Conservation (phyloP, 2,113 vertebrate species). For the Lepus americanus region DNA sequence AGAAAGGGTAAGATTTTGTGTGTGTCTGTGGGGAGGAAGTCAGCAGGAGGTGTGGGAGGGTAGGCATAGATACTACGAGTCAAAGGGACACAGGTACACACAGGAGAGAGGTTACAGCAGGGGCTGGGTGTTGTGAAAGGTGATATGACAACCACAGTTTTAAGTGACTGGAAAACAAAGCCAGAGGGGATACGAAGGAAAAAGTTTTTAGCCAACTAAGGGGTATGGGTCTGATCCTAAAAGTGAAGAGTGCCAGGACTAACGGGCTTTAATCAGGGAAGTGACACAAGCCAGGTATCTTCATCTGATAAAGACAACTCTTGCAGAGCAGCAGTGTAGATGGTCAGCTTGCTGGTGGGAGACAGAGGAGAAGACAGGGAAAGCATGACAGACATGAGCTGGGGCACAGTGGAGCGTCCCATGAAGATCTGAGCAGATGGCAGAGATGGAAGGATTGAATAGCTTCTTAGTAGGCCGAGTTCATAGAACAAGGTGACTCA, state of each 20-base stretch:
- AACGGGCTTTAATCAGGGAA: not conserved
- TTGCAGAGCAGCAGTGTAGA: not conserved
- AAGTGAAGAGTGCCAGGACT: not conserved
- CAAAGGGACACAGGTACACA: not conserved
- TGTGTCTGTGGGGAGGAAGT: not conserved
- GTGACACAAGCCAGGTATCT: not conserved
- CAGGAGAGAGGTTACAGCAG: not conserved
- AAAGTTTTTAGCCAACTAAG: not conserved
- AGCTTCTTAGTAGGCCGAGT: not conserved
- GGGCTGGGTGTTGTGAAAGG: not conserved
- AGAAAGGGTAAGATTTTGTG: not conserved
- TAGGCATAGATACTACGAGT: not conserved
- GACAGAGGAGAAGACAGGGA: not conserved
- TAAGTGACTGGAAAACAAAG: not conserved
- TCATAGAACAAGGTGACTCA: not conserved
- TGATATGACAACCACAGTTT: too few relatives aligned
- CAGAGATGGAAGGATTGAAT: not conserved
- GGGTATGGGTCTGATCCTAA: not conserved
- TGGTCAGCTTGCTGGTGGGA: not conserved
- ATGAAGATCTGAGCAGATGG: not conserved
- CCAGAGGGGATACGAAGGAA: not conserved
- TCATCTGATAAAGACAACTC: not conserved
- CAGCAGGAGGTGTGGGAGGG: not conserved
- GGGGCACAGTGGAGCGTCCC: not conserved
- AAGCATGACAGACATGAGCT: not conserved